These are phyloP conservation scores for Martes flavigula DNA, from an alignment of 2,797 vertebrate species.

Conservation along the genomic window DNA sequence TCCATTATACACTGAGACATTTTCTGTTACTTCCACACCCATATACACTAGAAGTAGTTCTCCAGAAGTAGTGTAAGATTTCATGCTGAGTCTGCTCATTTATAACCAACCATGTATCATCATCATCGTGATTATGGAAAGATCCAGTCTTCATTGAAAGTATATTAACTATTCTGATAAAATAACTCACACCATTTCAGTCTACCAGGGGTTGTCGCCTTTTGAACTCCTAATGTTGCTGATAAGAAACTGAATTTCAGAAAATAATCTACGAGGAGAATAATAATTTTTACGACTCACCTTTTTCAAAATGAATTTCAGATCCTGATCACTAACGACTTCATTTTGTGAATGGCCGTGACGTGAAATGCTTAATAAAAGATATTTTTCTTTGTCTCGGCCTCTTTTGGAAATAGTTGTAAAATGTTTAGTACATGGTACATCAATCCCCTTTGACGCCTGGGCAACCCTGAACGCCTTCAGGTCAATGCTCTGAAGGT, in stretches of 20 bases:
- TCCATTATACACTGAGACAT: slow-evolving; percentile 10
- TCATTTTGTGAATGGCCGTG: not conserved
- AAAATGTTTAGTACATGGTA: not conserved
- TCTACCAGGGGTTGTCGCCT: not conserved
- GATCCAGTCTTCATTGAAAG: slow-evolving; percentile 10
- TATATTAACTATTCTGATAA: slow-evolving; percentile 10
- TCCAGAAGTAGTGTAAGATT: not conserved
- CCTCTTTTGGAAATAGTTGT: slow-evolving; percentile 32
- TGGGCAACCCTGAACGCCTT: not conserved
- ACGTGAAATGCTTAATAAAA: slow-evolving; percentile 18
- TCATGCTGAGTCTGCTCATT: not conserved
- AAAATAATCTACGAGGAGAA: not conserved
- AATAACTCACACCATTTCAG: not conserved
- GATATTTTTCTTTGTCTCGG: not conserved
- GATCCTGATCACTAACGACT: not conserved
- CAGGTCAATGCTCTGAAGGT: slow-evolving; percentile 39
- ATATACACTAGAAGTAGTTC: not conserved
- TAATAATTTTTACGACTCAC: not conserved
- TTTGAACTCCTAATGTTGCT: not conserved
- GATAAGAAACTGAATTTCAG: not conserved
- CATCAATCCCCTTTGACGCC: slow-evolving; percentile 60
- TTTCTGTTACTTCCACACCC: slow-evolving; percentile 19
- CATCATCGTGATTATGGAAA: not conserved
- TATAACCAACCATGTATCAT: not conserved
- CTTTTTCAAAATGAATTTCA: not conserved